These are phyloP conservation scores for Antechinus stuartii DNA, from an alignment of 2,113 vertebrate genomes.

Conservation along the genomic window DNA sequence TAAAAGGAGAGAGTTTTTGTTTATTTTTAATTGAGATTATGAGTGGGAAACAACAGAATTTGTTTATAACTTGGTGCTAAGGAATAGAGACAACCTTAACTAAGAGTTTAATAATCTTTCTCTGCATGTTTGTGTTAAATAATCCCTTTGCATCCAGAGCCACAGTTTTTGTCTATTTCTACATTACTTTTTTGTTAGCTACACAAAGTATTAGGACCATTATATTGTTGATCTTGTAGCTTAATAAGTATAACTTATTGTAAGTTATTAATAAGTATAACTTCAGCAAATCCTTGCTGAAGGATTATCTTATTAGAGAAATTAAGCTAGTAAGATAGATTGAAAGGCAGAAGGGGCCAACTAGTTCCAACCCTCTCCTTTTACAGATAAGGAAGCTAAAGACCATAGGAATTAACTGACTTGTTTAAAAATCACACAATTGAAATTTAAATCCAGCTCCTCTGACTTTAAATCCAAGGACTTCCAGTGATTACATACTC, in stretches of 20 bases:
- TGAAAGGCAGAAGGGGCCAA: neutral
- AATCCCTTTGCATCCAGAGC: neutral
- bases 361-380: neutral
- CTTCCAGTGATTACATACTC: neutral
- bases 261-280: neutral
- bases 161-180: neutral
- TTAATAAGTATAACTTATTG: too few relatives aligned
- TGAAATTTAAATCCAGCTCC: neutral
- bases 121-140: neutral
- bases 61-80: slow-evolving; percentile 12
- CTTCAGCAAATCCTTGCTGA: neutral
- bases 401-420: neutral
- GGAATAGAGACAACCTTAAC: neutral
- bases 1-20: neutral
- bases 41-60: neutral
- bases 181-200: neutral
- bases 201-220: neutral
- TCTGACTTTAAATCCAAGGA: neutral
- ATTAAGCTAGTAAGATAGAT: neutral
- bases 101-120: neutral
- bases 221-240: neutral
- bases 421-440: neutral
- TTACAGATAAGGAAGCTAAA: neutral
- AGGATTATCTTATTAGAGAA: neutral
- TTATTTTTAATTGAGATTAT: neutral